Conservation (phyloP, 2,888 invertebrate genomes). For the Melipona bicolor region DNA sequence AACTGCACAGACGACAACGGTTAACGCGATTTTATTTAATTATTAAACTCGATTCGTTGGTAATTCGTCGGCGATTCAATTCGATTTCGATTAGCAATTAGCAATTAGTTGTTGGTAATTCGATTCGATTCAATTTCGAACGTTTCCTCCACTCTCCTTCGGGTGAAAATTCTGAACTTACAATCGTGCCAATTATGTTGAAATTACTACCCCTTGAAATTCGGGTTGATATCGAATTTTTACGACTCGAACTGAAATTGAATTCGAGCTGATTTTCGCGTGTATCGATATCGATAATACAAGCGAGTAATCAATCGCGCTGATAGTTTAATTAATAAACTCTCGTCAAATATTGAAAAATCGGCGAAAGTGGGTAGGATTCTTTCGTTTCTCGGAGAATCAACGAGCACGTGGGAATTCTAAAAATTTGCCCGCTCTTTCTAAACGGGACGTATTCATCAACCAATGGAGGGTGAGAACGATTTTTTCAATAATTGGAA, state of each 20-base stretch:
- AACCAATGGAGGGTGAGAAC: neutral
- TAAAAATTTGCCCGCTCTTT: neutral
- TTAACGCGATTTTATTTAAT: no score
- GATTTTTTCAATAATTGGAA: neutral
- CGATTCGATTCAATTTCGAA: no score
- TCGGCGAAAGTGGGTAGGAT: neutral
- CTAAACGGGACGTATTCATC: neutral
- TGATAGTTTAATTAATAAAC: neutral
- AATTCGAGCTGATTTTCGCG: neutral
- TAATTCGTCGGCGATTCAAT: no score
- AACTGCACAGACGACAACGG: no score
- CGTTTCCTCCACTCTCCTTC: no score
- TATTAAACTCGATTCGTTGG: no score
- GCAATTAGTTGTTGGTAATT: no score
- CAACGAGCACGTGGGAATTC: neutral
- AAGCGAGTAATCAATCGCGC: neutral
- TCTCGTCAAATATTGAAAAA: neutral
- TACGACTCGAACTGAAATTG: neutral
- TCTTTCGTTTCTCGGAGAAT: neutral
- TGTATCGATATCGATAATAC: neutral
- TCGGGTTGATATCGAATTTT: neutral
- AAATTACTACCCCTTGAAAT: neutral
- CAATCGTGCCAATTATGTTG: no score
- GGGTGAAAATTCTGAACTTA: no score
- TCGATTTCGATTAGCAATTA: no score